Base-by-base conservation (phyloP, 2,888 invertebrate genomes). In the Drosophila austrosaltans region DNA sequence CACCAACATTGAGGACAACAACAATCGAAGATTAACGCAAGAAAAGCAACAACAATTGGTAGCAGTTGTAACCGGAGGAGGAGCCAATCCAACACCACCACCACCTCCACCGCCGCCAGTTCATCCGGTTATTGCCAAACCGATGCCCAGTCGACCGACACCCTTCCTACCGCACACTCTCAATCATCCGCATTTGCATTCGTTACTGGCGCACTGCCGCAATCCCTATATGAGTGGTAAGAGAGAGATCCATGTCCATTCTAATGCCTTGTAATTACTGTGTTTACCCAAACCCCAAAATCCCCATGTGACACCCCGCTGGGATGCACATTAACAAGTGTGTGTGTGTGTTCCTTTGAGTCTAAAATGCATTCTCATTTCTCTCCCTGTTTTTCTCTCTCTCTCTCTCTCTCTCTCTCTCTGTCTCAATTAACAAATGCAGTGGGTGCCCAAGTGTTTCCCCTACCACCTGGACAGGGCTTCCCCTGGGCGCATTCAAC, bases 401-500 rank as follows among this genome's bases (percentile, higher is more conserved):
- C 67, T 69, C 25, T 22, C 32, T 10, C 8, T n/a, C n/a, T n/a
- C n/a, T n/a, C n/a, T 39, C 25, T 79, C 65, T 77, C 36, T 32
- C 32, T 84, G 78, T 88, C 81, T 77, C 48, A 20, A 36, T 56
- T 56, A 8, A 20, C n/a, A 58, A 72, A 91, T 93, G 66, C 94
- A 94, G 89, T 94, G 87, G 93, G 92, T 63, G 92, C 94, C 0
- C 94, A 94, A 92, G 94, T 94, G 44, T 94, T 94, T 79, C 94
- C 94, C 10, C 90, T 94, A 40, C 94, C 94, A 0, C 93, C 93
- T 40, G 95, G 95, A 1, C 93, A 93, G 87, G 93, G 93, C 0
- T 97, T 98, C 90, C 97, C 98, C 8, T 98, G 98, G 98, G 97
- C 97, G 48, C 96, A 97, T 90, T 97, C 97, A 91, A 96, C 97